A percentile compares a stretch with the other conserved stretches of the same genome.
Conservation (phyloP, 2,888 invertebrate genomes). For the Gandaritis pyraliata region DNA sequence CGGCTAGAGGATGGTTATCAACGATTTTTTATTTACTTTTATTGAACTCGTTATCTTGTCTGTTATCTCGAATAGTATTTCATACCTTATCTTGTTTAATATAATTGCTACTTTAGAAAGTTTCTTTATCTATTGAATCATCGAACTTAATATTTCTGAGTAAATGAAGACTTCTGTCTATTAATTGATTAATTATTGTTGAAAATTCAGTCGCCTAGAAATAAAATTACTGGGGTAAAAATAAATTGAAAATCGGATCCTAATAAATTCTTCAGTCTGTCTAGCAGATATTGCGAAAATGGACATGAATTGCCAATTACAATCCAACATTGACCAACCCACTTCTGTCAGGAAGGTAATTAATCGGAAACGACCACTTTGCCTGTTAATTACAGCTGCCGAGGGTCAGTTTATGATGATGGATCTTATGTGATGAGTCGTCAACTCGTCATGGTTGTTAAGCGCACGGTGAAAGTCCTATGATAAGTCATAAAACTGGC, state of each 20-base stretch:
- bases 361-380: constrained; percentile 35
- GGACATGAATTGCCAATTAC: constrained; percentile 27
- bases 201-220: neutral
- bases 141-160: neutral
- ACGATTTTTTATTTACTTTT: too few relatives aligned
- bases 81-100: neutral
- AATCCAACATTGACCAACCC: constrained; percentile 30
- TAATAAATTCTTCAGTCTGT: constrained; percentile 8
- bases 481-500: neutral
- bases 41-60: neutral
- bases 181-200: neutral
- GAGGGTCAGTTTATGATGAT: constrained; percentile 35
- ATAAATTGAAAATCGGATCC: neutral
- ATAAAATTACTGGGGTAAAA: neutral
- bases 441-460: constrained; percentile 11
- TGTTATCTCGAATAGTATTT: neutral
- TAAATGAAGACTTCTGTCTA: neutral
- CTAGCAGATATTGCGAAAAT: constrained; percentile 22
- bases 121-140: neutral
- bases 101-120: neutral
- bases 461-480: constrained; percentile 11
- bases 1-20: neutral
- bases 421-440: constrained; percentile 10
- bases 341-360: constrained; percentile 32
- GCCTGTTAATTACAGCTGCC: constrained; percentile 37